Base-by-base conservation (phyloP, 2,797 vertebrate genomes). In the Lagocephalus sceleratus region DNA sequence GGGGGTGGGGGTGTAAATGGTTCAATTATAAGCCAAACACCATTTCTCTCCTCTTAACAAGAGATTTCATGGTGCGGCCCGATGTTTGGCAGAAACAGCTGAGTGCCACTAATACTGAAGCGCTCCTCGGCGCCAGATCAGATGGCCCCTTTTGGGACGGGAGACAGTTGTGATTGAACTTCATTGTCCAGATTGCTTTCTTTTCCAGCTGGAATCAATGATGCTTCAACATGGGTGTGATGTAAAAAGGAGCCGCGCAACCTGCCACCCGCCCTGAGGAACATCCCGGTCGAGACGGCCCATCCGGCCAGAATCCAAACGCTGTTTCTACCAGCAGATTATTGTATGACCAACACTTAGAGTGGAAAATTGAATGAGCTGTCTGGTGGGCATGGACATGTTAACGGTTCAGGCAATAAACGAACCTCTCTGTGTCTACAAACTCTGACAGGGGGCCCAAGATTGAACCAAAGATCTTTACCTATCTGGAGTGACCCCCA, bases 31-130 rank as follows among this genome's bases (percentile, higher is more conserved):
- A 93, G 93, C 93, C 88, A 89, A 95, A 95, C 94, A 94, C 94
- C 92, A 96, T 97, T 97, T 97, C 94, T 97, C 94, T 96, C 93
- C 94, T 93, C 96, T 93, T 99, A 98, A 97, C 95, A 95, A 96
- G 94, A 95, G 94, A 99, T 99, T 98, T 98, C 95, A 98, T 92
- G 96, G 94, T 94, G 91, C 90, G 71, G 93, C 91, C 93, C 91
- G 87, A 87, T 93, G 94, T 93, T 91, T 92, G 93, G 93, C 92
- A 91, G 92, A 94, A 89, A 94, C 95, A 95, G 94, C 95, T 95
- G 94, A 96, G 94, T 92, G 91, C 94, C 90, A 86, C 93, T 96
- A 95, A 97, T 96, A 92, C 94, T 88, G 80, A 76, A 88, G 91
- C 90, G 93, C 94, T 93, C 93, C 92, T 88, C 89, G 84, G 88